These are phyloP conservation scores for Agrotis exclamationis DNA, from an alignment of 2,888 invertebrate species.

Conservation along the genomic window DNA sequence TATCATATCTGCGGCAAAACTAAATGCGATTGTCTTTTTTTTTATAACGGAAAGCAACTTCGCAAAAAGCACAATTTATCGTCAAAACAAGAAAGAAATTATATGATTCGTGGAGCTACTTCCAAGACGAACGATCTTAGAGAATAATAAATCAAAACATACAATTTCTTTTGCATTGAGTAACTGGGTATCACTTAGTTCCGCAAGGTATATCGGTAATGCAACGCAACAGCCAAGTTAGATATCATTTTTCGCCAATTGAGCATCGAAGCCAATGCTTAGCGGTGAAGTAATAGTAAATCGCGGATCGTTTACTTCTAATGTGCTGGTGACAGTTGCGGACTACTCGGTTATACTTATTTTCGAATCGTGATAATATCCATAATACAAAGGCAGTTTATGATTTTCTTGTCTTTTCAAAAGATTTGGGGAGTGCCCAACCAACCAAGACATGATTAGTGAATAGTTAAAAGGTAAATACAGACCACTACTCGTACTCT, in stretches of 20 bases:
- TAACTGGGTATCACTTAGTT: conserved; percentile 63
- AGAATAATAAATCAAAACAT: conserved; percentile 29
- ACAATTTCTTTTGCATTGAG: conserved; percentile 51
- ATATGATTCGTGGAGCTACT: conserved; percentile 15
- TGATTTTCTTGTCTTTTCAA: not conserved
- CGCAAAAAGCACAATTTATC: conserved; percentile 32
- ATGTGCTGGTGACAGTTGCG: conserved; percentile 28
- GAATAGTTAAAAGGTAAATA: conserved; percentile 19
- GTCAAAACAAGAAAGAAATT: conserved; percentile 17
- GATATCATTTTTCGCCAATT: conserved; percentile 70
- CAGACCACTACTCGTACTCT: conserved; percentile 22
- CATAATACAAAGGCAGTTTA: not conserved
- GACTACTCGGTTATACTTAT: not conserved
- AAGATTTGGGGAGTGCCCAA: not conserved
- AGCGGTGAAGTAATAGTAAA: conserved; percentile 39
- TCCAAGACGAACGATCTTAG: conserved; percentile 33
- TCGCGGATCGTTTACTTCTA: conserved; percentile 9
- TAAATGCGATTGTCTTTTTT: conserved; percentile 31
- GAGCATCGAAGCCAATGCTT: conserved; percentile 62
- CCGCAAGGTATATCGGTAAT: conserved; percentile 63
- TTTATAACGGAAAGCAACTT: conserved; percentile 26
- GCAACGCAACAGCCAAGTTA: conserved; percentile 56
- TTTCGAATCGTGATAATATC: conserved; percentile 8
- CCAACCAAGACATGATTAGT: conserved; percentile 4
- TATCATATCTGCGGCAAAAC: conserved; percentile 27